Evolutionary conservation across 1,140 invertebrate species (phyloP).

Genomic region (Homarus americanus): DNA sequence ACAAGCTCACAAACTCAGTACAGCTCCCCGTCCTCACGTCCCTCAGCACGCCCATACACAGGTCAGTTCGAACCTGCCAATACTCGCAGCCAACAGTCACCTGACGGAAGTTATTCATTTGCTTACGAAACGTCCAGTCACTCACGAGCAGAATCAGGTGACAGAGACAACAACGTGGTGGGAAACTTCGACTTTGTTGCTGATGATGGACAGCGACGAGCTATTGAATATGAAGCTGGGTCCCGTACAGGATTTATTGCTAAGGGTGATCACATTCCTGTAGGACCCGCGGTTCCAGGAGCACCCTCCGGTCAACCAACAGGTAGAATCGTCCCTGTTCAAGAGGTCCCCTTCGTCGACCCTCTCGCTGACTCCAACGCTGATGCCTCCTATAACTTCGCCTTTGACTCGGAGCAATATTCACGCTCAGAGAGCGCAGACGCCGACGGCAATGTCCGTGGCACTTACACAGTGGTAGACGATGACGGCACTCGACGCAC

Average conservation of each 20-base stretch:
- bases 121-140: constrained; percentile 69
- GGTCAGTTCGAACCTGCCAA: not conserved
- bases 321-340: constrained; percentile 69
- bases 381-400: constrained; percentile 75
- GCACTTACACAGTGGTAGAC: constrained; percentile 77
- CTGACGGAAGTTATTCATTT: constrained; percentile 68
- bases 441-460: constrained; percentile 76
- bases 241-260: constrained; percentile 73
- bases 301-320: constrained; percentile 71
- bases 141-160: constrained; percentile 66
- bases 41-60: not conserved
- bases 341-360: constrained; percentile 64
- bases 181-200: constrained; percentile 72
- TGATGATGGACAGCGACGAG: constrained; percentile 64
- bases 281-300: constrained; percentile 72
- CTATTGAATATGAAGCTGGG: constrained; percentile 69
- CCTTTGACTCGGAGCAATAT: constrained; percentile 75
- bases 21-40: not conserved
- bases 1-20: not conserved
- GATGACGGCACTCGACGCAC: constrained; percentile 64
- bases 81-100: not conserved
- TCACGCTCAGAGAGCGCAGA: constrained; percentile 73
- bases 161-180: constrained; percentile 63
- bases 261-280: constrained; percentile 72
- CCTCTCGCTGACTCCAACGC: constrained; percentile 65